phyloP scores from a whole-genome alignment of 2,113 vertebrate genomes.

The Toxotes chatareus region DNA sequence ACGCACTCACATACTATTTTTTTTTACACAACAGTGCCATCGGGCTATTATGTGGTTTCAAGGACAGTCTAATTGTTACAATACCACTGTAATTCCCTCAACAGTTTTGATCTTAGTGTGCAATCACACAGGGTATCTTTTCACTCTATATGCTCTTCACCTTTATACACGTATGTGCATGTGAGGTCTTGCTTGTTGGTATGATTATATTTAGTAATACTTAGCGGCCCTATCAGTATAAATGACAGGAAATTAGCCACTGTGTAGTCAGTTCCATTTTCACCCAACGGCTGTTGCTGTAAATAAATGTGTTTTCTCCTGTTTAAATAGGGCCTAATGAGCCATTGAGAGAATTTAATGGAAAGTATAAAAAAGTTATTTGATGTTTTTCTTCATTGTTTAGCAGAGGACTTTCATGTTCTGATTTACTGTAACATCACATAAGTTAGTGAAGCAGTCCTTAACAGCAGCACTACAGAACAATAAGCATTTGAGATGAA shows the following conservation, averaged over 20 bases:
- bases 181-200: conserved; percentile 20
- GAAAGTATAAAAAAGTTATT: conserved; percentile 13
- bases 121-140: conserved; percentile 23
- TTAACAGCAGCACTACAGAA: neutral
- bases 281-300: conserved; percentile 18
- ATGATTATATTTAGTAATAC: conserved; percentile 27
- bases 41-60: conserved; percentile 38
- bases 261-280: neutral
- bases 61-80: conserved; percentile 46
- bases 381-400: conserved; percentile 1
- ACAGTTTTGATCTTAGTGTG: conserved; percentile 9
- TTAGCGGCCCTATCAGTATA: conserved; percentile 18
- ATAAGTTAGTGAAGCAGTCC: neutral
- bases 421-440: neutral
- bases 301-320: conserved; percentile 1
- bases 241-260: neutral
- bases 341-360: neutral
- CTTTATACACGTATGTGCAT: neutral
- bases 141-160: conserved; percentile 15
- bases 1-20: neutral
- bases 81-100: conserved; percentile 21
- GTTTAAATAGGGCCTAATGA: conserved; percentile 11
- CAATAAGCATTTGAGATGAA: neutral
- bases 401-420: neutral
- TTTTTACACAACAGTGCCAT: neutral